Conservation (phyloP, 1,140 invertebrate species). For the Meteorus sp. region DNA sequence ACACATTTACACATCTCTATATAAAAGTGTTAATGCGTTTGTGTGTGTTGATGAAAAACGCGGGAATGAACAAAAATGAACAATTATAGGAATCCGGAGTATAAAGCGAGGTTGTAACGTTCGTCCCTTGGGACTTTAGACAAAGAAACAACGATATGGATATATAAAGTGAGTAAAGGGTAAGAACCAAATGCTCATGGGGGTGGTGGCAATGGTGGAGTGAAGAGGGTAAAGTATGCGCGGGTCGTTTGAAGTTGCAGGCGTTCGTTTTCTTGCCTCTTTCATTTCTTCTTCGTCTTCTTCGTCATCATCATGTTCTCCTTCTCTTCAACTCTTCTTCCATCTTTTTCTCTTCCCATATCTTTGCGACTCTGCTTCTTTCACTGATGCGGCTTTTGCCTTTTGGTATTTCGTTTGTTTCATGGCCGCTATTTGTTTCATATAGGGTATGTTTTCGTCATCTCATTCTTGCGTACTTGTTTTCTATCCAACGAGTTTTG, state of each 20-base stretch:
- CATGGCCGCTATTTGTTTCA: conserved; percentile 38
- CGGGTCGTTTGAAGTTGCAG: conserved; percentile 56
- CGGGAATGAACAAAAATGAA: conserved; percentile 58
- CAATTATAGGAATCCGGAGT: conserved; percentile 59
- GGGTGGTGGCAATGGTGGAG: conserved; percentile 24
- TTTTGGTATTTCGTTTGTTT: conserved; percentile 57
- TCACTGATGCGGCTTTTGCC: conserved; percentile 35
- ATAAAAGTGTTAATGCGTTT: conserved; percentile 23
- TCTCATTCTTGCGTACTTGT: too few species aligned
- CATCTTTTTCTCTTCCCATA: conserved; percentile 32
- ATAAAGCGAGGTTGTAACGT: too few species aligned
- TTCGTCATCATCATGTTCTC: too few species aligned
- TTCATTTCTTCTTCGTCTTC: conserved; percentile 43
- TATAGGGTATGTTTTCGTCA: conserved; percentile 32
- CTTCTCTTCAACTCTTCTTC: too few species aligned
- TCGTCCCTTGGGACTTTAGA: too few species aligned
- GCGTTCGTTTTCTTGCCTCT: conserved; percentile 42
- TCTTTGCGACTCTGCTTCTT: too few species aligned
- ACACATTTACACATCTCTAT: not conserved
- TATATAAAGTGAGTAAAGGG: too few species aligned
- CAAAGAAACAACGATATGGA: too few species aligned
- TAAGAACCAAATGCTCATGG: conserved; percentile 19
- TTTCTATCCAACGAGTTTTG: conserved; percentile 9
- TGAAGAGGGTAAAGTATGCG: conserved; percentile 40
- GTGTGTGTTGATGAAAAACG: conserved; percentile 42